phyloP scores from a whole-genome alignment of 2,113 vertebrate genomes.

The Numenius arquata region DNA sequence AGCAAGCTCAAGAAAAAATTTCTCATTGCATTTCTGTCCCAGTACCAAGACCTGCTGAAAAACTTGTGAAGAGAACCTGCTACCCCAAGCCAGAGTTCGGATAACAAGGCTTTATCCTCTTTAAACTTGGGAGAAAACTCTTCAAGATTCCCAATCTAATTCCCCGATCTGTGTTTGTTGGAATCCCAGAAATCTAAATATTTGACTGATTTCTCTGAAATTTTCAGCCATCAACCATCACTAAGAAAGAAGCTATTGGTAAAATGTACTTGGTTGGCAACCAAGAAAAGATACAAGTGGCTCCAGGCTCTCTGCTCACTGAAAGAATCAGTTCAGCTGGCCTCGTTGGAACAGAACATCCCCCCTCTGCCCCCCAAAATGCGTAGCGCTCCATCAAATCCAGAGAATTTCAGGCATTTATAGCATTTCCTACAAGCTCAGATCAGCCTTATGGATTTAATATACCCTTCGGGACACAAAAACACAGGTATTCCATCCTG shows the following conservation, averaged over 20 bases:
- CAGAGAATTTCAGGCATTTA: neutral
- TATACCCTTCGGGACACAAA: neutral
- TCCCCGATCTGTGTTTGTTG: neutral
- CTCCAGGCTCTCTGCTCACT: neutral
- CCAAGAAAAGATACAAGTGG: neutral
- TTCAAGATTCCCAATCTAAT: neutral
- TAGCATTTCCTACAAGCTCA: neutral
- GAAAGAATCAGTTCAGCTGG: neutral
- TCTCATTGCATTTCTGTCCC: neutral
- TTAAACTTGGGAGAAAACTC: neutral
- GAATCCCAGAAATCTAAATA: neutral
- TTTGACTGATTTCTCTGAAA: neutral
- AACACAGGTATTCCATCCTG: neutral
- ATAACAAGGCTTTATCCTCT: neutral
- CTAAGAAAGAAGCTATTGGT: neutral
- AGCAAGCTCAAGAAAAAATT: neutral
- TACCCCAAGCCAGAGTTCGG: neutral
- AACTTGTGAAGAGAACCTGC: neutral
- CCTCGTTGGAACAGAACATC: neutral
- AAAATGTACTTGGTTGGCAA: neutral
- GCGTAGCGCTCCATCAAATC: neutral
- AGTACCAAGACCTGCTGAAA: neutral
- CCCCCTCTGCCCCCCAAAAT: neutral
- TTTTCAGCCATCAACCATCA: neutral
- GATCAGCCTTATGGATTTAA: neutral